phyloP scores from a whole-genome alignment of 2,797 vertebrate species.

The Enteromius anoplus region DNA sequence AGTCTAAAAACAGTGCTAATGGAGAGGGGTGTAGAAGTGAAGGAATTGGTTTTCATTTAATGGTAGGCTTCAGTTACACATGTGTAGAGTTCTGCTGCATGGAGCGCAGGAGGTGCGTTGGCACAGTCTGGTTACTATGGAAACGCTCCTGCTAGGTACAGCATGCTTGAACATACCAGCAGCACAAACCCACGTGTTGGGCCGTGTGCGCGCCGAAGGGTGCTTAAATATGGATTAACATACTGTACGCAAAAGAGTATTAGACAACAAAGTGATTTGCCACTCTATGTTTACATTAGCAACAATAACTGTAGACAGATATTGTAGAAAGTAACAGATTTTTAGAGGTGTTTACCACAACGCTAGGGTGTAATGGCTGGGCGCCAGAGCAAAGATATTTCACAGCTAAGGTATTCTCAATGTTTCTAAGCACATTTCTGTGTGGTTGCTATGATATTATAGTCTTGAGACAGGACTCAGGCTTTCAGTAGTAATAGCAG shows the following conservation, averaged over 20 bases:
- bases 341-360: background rate
- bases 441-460: background rate
- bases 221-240: conserved; percentile 58
- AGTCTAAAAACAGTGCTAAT: background rate
- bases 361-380: background rate
- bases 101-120: conserved; percentile 2
- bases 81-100: conserved; percentile 6
- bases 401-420: background rate
- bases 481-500: background rate
- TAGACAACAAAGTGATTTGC: background rate
- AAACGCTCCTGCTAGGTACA: conserved; percentile 41
- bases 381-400: background rate
- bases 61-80: background rate
- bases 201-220: conserved; percentile 45
- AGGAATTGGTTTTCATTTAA: background rate
- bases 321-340: too few species aligned
- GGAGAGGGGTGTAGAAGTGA: background rate
- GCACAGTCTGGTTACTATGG: conserved; percentile 52
- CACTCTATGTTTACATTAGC: background rate
- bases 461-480: background rate
- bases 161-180: conserved; percentile 1
- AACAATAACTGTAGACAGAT: background rate
- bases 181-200: background rate
- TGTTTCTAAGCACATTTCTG: background rate
- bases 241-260: background rate